These are phyloP conservation scores for Rotaria magnacalcarata DNA, from an alignment of 2,888 invertebrate species.

Conservation along the genomic window DNA sequence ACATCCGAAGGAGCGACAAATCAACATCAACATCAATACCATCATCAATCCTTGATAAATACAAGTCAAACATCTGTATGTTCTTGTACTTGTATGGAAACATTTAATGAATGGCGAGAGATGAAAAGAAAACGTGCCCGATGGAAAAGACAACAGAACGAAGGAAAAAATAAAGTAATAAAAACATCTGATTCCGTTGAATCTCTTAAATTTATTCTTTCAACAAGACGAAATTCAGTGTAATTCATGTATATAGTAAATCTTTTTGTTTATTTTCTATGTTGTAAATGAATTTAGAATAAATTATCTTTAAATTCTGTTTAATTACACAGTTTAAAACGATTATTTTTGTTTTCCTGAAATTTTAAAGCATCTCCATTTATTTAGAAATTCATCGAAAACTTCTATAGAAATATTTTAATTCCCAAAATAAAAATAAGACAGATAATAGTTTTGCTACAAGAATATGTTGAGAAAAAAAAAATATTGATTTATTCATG, in stretches of 20 bases:
- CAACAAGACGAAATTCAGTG: not conserved
- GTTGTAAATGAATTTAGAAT: too few relatives aligned
- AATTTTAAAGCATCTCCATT: too few relatives aligned
- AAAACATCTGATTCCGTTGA: not conserved
- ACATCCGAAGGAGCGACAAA: not conserved
- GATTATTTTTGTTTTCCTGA: too few relatives aligned
- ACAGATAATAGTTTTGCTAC: too few relatives aligned
- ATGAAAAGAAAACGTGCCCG: not conserved
- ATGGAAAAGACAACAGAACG: not conserved
- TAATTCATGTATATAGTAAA: not conserved
- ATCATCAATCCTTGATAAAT: not conserved
- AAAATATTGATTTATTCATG: too few relatives aligned
- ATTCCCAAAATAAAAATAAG: too few relatives aligned
- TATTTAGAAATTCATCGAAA: too few relatives aligned
- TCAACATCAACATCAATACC: not conserved
- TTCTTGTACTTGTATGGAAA: slow-evolving; percentile 28
- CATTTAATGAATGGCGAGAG: not conserved
- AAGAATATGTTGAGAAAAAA: too few relatives aligned
- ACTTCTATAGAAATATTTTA: too few relatives aligned
- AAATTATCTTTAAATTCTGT: too few relatives aligned
- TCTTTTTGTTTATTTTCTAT: too few relatives aligned
- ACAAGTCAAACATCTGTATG: slow-evolving; percentile 8
- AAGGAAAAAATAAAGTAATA: not conserved
- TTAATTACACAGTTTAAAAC: too few relatives aligned
- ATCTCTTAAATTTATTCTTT: not conserved